Percentiles rank a stretch among this genome's conserved stretches.
phyloP scores from a whole-genome alignment of 2,888 invertebrate genomes.

The Caenorhabditis imperialis region DNA sequence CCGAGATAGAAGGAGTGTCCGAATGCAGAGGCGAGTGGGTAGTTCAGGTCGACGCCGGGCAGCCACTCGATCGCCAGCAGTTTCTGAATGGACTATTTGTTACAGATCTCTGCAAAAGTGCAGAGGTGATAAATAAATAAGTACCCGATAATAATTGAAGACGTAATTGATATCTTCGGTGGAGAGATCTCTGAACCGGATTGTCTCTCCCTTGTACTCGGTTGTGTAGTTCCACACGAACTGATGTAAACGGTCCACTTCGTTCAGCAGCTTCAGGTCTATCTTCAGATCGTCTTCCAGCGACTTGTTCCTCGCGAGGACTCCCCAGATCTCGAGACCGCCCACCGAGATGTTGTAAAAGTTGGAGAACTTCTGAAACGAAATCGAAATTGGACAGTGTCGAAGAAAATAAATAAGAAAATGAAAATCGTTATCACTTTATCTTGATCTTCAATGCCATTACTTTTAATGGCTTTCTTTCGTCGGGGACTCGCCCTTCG shows the following conservation, averaged over 20 bases:
- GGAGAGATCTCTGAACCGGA: constrained; percentile 57
- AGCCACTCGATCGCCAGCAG: constrained; percentile 56
- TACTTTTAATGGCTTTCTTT: no score
- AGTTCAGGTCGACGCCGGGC: constrained; percentile 62
- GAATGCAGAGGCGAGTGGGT: constrained; percentile 67
- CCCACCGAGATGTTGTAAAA: constrained; percentile 71
- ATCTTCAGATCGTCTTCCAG: constrained; percentile 52
- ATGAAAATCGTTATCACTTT: no score
- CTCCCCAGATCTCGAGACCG: constrained; percentile 72
- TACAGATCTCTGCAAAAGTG: no score
- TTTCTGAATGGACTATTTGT: constrained; percentile 34
- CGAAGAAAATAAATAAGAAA: no score
- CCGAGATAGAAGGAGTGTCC: constrained; percentile 65
- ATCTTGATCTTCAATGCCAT: no score
- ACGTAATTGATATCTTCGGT: constrained; percentile 62
- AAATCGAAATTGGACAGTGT: no score
- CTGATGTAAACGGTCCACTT: constrained; percentile 66
- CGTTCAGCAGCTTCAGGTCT: constrained; percentile 62
- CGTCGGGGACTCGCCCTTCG: no score
- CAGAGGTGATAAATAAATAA: no score
- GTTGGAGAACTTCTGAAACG: constrained; percentile 72
- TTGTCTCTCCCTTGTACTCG: constrained; percentile 42
- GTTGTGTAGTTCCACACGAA: constrained; percentile 61
- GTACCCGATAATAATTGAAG: constrained; percentile 63
- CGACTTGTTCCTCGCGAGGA: constrained; percentile 67